Conservation (phyloP, 2,888 invertebrate species). For the Acronicta aceris region DNA sequence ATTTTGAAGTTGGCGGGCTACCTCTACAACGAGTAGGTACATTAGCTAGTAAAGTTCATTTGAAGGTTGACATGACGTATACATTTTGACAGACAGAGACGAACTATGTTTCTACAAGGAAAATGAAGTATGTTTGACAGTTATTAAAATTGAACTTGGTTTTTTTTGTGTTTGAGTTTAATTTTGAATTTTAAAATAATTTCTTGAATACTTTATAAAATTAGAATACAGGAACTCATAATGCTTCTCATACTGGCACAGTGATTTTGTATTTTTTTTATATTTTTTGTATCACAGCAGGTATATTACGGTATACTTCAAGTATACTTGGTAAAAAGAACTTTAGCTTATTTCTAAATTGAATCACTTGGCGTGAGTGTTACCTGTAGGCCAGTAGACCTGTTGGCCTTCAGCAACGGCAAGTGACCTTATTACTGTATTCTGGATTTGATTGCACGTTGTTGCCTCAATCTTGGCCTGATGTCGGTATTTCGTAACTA, state of each 20-base stretch:
- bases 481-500: slow-evolving; percentile 12
- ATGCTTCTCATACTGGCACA: slow-evolving; percentile 18
- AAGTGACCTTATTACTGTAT: not conserved
- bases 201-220: not conserved
- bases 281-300: not conserved
- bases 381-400: no score
- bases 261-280: slow-evolving; percentile 3
- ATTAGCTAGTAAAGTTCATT: no score
- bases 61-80: slow-evolving; percentile 45
- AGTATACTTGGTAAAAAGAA: no score
- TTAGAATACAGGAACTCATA: slow-evolving; percentile 1
- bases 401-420: not conserved
- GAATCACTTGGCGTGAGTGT: no score
- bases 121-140: no score
- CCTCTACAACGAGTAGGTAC: no score
- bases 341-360: no score
- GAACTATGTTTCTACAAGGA: no score
- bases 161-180: no score
- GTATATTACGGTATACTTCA: no score
- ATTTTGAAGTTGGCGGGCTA: no score
- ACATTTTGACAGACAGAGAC: not conserved
- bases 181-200: not conserved
- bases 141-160: slow-evolving; percentile 15
- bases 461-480: not conserved
- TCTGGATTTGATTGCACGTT: not conserved